phyloP scores from a whole-genome alignment of 37 sponge, comb jelly and placozoan species.

The Theonella swinhoei region DNA sequence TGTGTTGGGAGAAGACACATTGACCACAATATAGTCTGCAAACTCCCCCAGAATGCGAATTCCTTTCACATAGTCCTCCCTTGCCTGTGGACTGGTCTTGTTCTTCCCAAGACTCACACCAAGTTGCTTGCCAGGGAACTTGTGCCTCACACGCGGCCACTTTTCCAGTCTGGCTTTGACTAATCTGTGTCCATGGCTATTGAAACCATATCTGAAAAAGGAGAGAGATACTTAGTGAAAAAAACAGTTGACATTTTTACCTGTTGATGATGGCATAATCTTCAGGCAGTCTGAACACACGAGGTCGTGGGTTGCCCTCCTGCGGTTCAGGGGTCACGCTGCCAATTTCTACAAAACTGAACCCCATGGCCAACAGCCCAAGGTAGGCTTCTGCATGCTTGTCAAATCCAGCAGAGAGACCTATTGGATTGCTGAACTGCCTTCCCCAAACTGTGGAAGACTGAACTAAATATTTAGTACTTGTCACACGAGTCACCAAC shows the following conservation, averaged over 20 bases:
- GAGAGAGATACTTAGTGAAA: background rate
- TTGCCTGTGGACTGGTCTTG: conserved; percentile 71
- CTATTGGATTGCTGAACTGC: conserved; percentile 83
- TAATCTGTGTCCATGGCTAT: conserved; percentile 73
- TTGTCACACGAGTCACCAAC: no score
- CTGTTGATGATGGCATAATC: conserved; percentile 95
- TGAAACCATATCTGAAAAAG: conserved; percentile 84
- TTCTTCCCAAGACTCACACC: conserved; percentile 98
- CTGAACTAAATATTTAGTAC: conserved; percentile 29
- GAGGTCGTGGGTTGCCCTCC: conserved; percentile 79
- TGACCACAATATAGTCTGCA: conserved; percentile 94
- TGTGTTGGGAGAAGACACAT: conserved; percentile 98
- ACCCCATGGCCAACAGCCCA: conserved; percentile 79
- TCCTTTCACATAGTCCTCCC: conserved; percentile 78
- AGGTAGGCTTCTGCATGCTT: conserved; percentile 86
- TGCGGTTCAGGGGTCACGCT: conserved; percentile 93
- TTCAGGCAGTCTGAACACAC: conserved; percentile 86
- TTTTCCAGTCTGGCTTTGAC: conserved; percentile 57
- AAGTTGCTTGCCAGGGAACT: conserved; percentile 19
- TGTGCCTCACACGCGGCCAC: conserved; percentile 1
- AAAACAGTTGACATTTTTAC: conserved; percentile 6
- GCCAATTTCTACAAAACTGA: conserved; percentile 94
- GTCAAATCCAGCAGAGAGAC: conserved; percentile 97
- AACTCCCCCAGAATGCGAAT: conserved; percentile 71
- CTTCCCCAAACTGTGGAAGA: conserved; percentile 55